Evolutionary conservation across 2,113 vertebrate genomes (phyloP), one percentile per base, ranked within the genome.

Genomic region (Clarias batrachus): DNA sequence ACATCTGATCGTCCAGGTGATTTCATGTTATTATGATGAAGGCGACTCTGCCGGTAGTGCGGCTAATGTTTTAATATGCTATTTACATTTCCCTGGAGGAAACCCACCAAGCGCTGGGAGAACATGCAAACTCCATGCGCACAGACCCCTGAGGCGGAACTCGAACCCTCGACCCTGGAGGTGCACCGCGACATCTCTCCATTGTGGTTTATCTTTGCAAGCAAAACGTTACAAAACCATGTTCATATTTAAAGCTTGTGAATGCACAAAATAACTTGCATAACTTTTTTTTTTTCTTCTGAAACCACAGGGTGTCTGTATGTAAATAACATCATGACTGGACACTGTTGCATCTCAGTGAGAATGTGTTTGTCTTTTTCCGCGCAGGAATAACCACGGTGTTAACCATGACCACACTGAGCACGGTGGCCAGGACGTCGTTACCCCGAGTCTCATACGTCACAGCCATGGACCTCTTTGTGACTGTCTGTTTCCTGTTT

Each of bases 391-490:
- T 99, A 90, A 99, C 98, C 74, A 99, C 98, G 0, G 98, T 99
- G 54, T 91, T 99, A 89, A 99, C 98, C 13, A 99, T 99, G 98
- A 99, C 98, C 70, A 99, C 98, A 0, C 94, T 99, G 91, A 99
- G 98, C 89, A 97, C 97, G 54, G 97, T 99, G 48, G 97, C 98
- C 65, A 94, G 98, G 91, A 98, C 97, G 1, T 98, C 98, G 0
- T 90, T 99, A 82, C 98, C 98, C 9, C 95, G 97, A 21, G 98
- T 99, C 60, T 99, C 98, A 59, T 99, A 99, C 0, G 94, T 99
- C 93, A 99, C 98, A 0, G 98, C 98, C 88, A 99, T 99, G 97
- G 98, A 99, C 91, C 95, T 99, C 57, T 99, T 99, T 73, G 97
- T 99, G 92, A 98, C 98, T 0, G 97, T 99, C 83, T 99, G 98